These are phyloP conservation scores for Melitaea cinxia DNA, from an alignment of 1,140 invertebrate genomes.

Conservation along the genomic window DNA sequence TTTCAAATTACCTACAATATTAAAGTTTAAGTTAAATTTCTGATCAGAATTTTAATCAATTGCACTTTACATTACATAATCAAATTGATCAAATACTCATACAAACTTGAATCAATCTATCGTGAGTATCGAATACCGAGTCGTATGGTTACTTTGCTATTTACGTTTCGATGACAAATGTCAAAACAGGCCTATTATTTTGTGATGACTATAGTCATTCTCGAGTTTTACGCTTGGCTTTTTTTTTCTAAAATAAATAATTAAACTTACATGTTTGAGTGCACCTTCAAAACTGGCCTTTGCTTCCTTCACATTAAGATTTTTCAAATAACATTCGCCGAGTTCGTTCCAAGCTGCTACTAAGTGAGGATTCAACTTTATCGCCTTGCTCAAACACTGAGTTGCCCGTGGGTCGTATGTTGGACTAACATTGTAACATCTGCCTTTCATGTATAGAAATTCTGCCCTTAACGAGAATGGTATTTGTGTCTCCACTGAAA, in stretches of 20 bases:
- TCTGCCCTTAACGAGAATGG: slow-evolving; percentile 81
- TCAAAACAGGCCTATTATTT: too few relatives aligned
- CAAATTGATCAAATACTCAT: too few relatives aligned
- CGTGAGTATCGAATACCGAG: too few relatives aligned
- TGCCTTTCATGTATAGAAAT: slow-evolving; percentile 89
- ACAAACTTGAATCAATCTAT: too few relatives aligned
- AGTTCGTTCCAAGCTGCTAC: slow-evolving; percentile 95
- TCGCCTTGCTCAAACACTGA: slow-evolving; percentile 89
- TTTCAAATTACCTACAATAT: too few relatives aligned
- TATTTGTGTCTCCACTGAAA: slow-evolving; percentile 80
- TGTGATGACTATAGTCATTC: too few relatives aligned
- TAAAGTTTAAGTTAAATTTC: too few relatives aligned
- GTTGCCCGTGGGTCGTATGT: slow-evolving; percentile 87
- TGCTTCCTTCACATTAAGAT: slow-evolving; percentile 90
- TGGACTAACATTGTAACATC: slow-evolving; percentile 88
- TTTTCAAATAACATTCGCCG: slow-evolving; percentile 95
- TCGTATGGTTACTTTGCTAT: too few relatives aligned
- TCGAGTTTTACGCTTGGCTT: too few relatives aligned
- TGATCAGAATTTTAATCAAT: too few relatives aligned
- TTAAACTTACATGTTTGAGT: slow-evolving; percentile 87
- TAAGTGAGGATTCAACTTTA: slow-evolving; percentile 92
- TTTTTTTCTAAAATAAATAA: background rate
- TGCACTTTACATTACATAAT: too few relatives aligned
- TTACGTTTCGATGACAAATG: too few relatives aligned
- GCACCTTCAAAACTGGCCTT: slow-evolving; percentile 93